Evolutionary conservation across 2,797 vertebrate genomes (phyloP).

Genomic region (Gallinago stenura): DNA sequence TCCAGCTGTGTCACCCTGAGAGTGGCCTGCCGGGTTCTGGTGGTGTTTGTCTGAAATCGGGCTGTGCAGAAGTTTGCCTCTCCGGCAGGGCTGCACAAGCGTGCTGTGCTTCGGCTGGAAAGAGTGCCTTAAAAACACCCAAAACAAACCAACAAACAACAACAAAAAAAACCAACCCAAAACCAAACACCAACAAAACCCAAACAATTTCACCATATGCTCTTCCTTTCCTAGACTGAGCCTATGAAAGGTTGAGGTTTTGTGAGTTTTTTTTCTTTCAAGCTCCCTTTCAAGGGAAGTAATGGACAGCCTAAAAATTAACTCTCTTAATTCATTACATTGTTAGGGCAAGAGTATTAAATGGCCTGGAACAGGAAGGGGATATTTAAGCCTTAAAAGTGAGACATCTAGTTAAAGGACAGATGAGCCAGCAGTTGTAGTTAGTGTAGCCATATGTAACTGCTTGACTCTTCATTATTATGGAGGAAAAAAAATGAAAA

Average conservation of each 20-base stretch:
- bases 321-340: not conserved
- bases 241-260: not conserved
- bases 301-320: not conserved
- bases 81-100: not conserved
- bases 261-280: not conserved
- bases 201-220: not conserved
- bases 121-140: not conserved
- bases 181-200: too few species aligned
- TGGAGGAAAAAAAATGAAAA: not conserved
- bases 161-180: not conserved
- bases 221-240: not conserved
- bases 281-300: not conserved
- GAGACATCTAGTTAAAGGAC: not conserved
- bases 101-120: not conserved
- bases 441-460: not conserved
- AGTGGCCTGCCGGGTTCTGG: fast-evolving
- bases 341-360: not conserved
- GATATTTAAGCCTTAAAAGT: not conserved
- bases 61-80: fast-evolving
- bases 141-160: not conserved
- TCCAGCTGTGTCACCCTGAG: fast-evolving
- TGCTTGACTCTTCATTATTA: conserved; percentile 26
- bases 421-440: not conserved
- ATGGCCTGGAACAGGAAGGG: not conserved
- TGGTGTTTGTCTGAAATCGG: not conserved